phyloP scores from a whole-genome alignment of 1,140 invertebrate genomes.

The Pachypsylla venusta region DNA sequence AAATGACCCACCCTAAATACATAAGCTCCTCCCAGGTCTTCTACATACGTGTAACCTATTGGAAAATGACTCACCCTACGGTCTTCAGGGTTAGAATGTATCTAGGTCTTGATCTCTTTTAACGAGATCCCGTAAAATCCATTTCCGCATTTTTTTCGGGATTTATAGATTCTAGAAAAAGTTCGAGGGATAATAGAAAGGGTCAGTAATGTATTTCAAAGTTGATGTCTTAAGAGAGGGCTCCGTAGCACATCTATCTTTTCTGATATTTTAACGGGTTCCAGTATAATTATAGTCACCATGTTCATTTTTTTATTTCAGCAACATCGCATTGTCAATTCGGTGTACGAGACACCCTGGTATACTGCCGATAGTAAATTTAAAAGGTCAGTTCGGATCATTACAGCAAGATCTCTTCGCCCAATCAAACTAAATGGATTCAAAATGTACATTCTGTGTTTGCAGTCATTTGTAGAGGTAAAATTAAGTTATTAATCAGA shows the following conservation, averaged over 20 bases:
- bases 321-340: slow-evolving; percentile 11
- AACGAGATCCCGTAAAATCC: neutral
- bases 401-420: neutral
- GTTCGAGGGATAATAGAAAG: no score
- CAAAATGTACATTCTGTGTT: neutral
- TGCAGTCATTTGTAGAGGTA: neutral
- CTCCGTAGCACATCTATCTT: neutral
- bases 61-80: no score
- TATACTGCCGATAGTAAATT: neutral
- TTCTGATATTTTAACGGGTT: neutral
- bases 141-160: neutral
- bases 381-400: neutral
- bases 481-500: neutral
- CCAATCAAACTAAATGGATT: neutral
- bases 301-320: neutral
- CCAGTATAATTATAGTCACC: neutral
- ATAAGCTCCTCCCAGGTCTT: no score
- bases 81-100: no score
- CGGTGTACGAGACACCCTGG: slow-evolving; percentile 13
- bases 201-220: no score
- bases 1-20: no score
- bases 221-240: neutral
- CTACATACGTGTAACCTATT: no score
- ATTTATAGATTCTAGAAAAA: no score
- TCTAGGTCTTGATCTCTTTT: no score